These are phyloP conservation scores for Spodoptera picta DNA, from an alignment of 2,888 invertebrate species.

Conservation along the genomic window DNA sequence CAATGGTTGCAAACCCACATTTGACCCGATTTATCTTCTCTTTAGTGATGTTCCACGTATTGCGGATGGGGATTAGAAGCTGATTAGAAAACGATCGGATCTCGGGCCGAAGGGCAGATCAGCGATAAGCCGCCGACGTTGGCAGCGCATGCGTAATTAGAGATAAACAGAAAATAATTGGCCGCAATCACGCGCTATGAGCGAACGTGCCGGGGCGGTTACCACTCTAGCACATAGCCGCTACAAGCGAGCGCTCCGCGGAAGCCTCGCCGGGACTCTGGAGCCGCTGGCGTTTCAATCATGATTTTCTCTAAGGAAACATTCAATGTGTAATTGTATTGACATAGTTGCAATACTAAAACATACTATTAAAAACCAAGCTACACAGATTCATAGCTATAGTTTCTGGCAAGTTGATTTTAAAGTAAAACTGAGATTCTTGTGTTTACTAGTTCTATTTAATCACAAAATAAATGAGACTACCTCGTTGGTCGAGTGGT, in stretches of 20 bases:
- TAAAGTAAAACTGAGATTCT: no score
- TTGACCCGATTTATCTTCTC: constrained; percentile 69
- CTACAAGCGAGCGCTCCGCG: constrained; percentile 62
- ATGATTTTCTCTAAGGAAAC: constrained; percentile 48
- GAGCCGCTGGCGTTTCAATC: constrained; percentile 53
- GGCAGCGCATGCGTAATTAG: constrained; percentile 88
- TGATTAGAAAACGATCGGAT: constrained; percentile 86
- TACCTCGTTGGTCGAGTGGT: no score
- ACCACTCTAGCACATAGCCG: constrained; percentile 36
- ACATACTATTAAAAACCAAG: no score
- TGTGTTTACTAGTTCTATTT: no score
- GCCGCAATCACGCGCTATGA: constrained; percentile 85
- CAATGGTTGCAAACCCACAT: constrained; percentile 60
- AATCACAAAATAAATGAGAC: no score
- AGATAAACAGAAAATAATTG: constrained; percentile 89
- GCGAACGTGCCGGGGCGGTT: constrained; percentile 77
- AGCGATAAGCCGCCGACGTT: constrained; percentile 83
- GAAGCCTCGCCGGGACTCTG: constrained; percentile 59
- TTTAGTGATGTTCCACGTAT: constrained; percentile 79
- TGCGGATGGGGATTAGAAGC: constrained; percentile 80
- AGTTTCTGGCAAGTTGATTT: no score
- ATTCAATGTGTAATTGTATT: constrained; percentile 13
- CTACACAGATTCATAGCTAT: no score
- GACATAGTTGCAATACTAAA: neutral
- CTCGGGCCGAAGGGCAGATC: constrained; percentile 87